Base-by-base conservation (phyloP, 2,113 vertebrate genomes). In the Orcinus orca region DNA sequence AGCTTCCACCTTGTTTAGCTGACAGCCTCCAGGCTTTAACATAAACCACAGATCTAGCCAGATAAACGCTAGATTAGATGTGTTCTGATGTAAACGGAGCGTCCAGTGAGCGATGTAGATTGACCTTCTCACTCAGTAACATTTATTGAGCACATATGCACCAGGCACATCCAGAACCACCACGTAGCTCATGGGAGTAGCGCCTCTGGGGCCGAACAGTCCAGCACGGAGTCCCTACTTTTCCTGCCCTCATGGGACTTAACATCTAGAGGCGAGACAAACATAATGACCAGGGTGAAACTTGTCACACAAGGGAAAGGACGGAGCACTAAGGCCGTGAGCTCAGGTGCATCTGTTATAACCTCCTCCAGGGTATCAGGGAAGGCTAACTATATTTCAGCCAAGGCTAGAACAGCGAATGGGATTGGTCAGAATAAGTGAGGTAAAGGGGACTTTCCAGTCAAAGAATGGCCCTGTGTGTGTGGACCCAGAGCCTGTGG, bases 111-210 rank as follows among this genome's bases (percentile, higher is more conserved):
- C 63, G 33, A 0, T 7, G 4, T 2, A 41, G 62, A 15, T 8
- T 2, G 26, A n/a, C 53, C 63, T 90, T 89, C 47, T 58, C 38
- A 11, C 58, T 20, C 41, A 15, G 2, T 68, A 1, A 8, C 25
- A 6, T 47, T 38, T 62, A 12, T 21, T 47, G 65, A 88, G 15
- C 31, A 58, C 1, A 1, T n/a, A 3, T 18, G 5, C n/a, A 23
- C 74, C 58, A 65, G 81, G 36, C 23, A 63, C 36, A 36, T n/a
- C 36, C n/a, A 63, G 17, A 55, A 26, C 21, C 25, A 29, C 70
- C 36, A 9, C 0, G 8, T 3, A n/a, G 38, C 47, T 25, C 14
- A 0, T 21, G 26, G 31, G 4, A 7, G 8, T 1, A 55, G 9
- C 1, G 0, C 17, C 8, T 13, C 29, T 60, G 38, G 29, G 38